Percentiles rank a stretch among this genome's conserved stretches.
These are phyloP conservation scores for Neopelma chrysocephalum DNA, from an alignment of 2,797 vertebrate genomes.

Conservation along the genomic window DNA sequence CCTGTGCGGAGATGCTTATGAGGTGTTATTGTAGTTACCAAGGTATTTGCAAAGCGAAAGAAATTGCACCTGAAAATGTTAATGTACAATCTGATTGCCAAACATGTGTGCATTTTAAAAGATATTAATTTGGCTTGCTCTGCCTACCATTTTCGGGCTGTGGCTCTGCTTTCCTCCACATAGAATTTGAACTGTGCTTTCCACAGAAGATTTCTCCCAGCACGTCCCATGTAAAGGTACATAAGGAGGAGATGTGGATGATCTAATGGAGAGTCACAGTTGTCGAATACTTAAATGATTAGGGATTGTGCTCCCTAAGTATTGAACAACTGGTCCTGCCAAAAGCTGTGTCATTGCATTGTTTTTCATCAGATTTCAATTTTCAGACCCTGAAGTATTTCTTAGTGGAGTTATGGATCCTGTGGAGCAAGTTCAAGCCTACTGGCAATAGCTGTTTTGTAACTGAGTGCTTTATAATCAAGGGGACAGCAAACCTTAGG, in stretches of 20 bases:
- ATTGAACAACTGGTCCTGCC: neutral
- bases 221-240: neutral
- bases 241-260: neutral
- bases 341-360: neutral
- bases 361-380: neutral
- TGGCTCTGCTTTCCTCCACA: neutral
- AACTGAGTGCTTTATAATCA: neutral
- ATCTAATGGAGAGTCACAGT: neutral
- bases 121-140: neutral
- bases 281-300: neutral
- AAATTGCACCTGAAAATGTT: slow-evolving; percentile 30
- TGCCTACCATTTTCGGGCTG: neutral
- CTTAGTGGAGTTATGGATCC: neutral
- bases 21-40: neutral
- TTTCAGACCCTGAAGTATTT: neutral
- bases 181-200: neutral
- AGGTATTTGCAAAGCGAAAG: neutral
- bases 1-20: neutral
- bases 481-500: neutral
- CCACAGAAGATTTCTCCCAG: neutral
- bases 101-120: neutral
- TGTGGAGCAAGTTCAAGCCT: neutral
- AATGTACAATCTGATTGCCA: neutral
- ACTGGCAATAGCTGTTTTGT: neutral
- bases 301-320: neutral